Evolutionary conservation across 2,888 invertebrate species (phyloP).

Genomic region (Odontothrips loti): DNA sequence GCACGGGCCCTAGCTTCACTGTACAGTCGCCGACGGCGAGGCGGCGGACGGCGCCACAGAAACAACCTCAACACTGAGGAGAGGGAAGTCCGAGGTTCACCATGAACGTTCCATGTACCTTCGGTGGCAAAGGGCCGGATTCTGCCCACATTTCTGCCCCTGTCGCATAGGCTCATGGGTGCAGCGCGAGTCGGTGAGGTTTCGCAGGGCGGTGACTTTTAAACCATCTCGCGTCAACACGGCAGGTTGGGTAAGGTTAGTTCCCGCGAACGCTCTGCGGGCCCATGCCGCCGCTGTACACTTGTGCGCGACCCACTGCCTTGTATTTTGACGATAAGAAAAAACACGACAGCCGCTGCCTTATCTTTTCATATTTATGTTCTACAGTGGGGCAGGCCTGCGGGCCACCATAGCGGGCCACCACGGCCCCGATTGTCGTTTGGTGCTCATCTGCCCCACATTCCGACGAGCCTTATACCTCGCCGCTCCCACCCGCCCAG

Average conservation of each 20-base stretch:
- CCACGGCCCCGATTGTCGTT: background rate
- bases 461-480: background rate
- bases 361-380: conserved; percentile 23
- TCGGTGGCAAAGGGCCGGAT: too few relatives aligned
- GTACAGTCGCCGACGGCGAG: background rate
- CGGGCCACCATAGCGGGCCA: background rate
- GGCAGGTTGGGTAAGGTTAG: background rate
- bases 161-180: too few relatives aligned
- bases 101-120: too few relatives aligned
- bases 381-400: background rate
- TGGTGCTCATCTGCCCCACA: background rate
- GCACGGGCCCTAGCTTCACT: background rate
- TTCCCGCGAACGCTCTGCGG: background rate
- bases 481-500: background rate
- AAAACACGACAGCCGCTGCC: background rate
- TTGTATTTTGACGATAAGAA: background rate
- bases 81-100: too few relatives aligned
- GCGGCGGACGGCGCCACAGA: background rate
- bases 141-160: too few relatives aligned
- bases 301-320: background rate
- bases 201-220: background rate
- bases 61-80: too few relatives aligned
- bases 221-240: background rate
- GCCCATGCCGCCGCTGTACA: background rate
- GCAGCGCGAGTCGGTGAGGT: background rate